A percentile compares a stretch with the other conserved stretches of the same genome.
Evolutionary conservation across 2,113 vertebrate genomes (phyloP).

Genomic region (Ellobius talpinus): DNA sequence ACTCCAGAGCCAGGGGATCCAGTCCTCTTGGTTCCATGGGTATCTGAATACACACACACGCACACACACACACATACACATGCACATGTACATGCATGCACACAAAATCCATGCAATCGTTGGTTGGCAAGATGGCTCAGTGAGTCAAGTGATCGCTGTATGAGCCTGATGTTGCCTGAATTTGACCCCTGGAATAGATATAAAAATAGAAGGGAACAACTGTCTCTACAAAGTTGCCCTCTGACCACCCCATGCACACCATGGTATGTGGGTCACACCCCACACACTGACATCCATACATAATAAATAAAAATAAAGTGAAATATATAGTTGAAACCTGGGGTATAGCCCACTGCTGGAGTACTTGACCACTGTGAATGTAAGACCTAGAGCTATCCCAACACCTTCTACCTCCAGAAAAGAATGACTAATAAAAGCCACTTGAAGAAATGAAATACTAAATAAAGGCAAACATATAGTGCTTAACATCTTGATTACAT

Average conservation of each 20-base stretch:
- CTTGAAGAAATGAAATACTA: background rate
- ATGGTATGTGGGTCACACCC: background rate
- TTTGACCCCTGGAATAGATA: background rate
- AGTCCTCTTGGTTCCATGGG: background rate
- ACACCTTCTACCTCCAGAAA: background rate
- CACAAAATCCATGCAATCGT: background rate
- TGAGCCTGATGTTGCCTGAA: background rate
- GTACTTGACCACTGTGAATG: background rate
- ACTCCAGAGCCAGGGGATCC: background rate
- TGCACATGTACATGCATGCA: background rate
- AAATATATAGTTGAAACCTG: background rate
- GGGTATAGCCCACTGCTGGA: too few relatives aligned
- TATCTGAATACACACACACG: background rate
- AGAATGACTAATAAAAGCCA: background rate
- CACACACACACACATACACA: background rate
- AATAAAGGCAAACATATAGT: background rate
- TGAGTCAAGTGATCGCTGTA: background rate
- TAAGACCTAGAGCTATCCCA: background rate
- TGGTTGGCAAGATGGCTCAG: background rate
- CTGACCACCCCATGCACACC: background rate
- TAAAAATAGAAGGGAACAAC: background rate
- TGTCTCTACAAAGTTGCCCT: background rate
- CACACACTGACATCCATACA: background rate
- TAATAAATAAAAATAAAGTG: background rate
- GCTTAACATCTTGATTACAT: slow-evolving; percentile 34